Conservation (phyloP, 2,888 invertebrate genomes). For the Junonia oenone region DNA sequence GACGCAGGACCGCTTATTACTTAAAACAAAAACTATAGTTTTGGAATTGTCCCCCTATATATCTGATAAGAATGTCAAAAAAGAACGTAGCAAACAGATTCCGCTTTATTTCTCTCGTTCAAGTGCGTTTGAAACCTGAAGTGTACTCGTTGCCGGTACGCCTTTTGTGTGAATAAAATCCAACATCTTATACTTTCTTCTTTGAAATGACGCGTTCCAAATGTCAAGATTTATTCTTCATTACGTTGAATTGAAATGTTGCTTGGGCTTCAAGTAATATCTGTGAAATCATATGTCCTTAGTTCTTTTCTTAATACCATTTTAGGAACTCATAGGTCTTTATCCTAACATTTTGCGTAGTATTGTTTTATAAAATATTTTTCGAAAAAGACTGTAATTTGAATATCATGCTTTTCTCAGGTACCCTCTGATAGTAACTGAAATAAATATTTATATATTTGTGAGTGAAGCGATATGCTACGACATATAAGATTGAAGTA, state of each 20-base stretch:
- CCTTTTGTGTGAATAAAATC: background rate
- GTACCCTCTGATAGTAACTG: too few species aligned
- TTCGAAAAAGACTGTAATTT: too few species aligned
- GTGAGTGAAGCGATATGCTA: too few species aligned
- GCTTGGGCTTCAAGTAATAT: background rate
- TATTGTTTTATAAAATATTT: too few species aligned
- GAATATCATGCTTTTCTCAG: too few species aligned
- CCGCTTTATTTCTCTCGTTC: background rate
- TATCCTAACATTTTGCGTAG: too few species aligned
- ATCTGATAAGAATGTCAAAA: background rate
- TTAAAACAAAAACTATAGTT: background rate
- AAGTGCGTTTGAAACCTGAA: background rate
- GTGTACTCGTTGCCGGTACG: slow-evolving; percentile 3
- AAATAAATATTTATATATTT: too few species aligned
- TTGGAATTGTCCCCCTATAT: background rate
- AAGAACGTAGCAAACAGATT: background rate
- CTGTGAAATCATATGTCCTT: background rate
- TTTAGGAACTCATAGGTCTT: too few species aligned
- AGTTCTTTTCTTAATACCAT: too few species aligned
- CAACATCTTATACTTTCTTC: background rate
- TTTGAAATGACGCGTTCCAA: background rate
- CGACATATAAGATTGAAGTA: too few species aligned
- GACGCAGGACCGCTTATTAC: too few species aligned
- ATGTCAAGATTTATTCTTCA: background rate
- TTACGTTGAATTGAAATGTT: background rate